Conservation (phyloP, 1,140 invertebrate species). For the Diprion similis region DNA sequence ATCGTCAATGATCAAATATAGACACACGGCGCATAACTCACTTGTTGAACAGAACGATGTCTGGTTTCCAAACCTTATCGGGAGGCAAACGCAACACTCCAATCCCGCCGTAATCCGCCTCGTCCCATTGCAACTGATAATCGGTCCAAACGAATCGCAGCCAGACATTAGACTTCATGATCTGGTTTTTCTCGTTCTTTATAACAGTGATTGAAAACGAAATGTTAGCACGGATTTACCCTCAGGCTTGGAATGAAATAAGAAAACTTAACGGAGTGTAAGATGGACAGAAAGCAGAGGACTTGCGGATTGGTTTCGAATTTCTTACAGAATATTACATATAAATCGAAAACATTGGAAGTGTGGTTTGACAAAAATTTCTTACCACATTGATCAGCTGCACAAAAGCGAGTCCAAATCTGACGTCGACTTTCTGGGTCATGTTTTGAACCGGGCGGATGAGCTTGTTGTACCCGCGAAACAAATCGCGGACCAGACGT, state of each 20-base stretch:
- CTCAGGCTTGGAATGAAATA: no score
- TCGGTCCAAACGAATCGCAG: conserved; percentile 96
- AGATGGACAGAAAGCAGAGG: not conserved
- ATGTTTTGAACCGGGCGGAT: conserved; percentile 98
- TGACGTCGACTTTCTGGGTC: conserved; percentile 95
- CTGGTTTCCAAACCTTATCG: conserved; percentile 99
- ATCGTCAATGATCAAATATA: no score
- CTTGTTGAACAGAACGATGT: conserved; percentile 99
- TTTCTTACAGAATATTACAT: not conserved
- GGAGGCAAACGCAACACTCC: conserved; percentile 93
- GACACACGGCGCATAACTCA: conserved; percentile 63
- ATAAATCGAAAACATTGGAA: no score
- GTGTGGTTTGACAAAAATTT: conserved; percentile 35
- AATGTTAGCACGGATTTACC: no score
- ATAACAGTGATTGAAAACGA: conserved; percentile 49
- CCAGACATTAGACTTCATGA: conserved; percentile 99
- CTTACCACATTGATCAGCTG: conserved; percentile 99
- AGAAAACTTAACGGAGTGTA: conserved; percentile 20
- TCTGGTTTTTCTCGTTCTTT: conserved; percentile 99
- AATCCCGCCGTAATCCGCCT: conserved; percentile 97
- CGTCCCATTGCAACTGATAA: conserved; percentile 98
- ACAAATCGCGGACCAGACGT: conserved; percentile 93
- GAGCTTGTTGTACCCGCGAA: conserved; percentile 98
- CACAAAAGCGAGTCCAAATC: conserved; percentile 96
- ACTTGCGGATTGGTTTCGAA: not conserved